Evolutionary conservation across 2,113 vertebrate species (phyloP).

Genomic region (Gobio gobio): DNA sequence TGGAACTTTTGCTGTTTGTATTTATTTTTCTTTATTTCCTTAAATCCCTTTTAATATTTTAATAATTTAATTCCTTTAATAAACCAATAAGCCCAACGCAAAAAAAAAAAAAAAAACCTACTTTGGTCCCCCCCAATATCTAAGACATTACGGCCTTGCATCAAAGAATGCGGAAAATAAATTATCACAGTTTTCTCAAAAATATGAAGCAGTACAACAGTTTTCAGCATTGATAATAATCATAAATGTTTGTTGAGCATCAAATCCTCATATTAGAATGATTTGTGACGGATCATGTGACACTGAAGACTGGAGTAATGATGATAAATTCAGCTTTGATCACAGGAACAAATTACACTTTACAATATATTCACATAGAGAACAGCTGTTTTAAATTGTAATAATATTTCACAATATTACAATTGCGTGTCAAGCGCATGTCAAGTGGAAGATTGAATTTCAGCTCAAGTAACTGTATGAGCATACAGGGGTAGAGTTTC

Average conservation of each 20-base stretch:
- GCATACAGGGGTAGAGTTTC: conserved; percentile 29
- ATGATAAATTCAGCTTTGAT: no score
- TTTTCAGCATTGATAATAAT: not conserved
- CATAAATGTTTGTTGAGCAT: not conserved
- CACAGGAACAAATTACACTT: no score
- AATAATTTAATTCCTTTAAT: no score
- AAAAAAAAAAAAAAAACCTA: no score
- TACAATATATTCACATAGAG: not conserved
- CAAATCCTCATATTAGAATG: not conserved
- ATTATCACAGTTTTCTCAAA: not conserved
- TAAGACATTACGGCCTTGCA: not conserved
- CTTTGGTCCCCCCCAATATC: no score
- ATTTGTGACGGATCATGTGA: no score
- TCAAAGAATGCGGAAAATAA: not conserved
- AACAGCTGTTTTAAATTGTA: not conserved
- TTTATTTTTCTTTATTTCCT: no score
- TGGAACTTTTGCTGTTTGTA: no score
- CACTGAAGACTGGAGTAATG: no score
- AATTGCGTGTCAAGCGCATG: not conserved
- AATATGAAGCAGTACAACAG: not conserved
- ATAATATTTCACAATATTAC: not conserved
- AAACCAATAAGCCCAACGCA: no score
- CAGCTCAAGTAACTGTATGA: conserved; percentile 9
- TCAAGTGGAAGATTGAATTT: not conserved
- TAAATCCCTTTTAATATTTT: no score